These are phyloP conservation scores for Copidosoma floridanum DNA, from an alignment of 1,140 invertebrate genomes.

Conservation along the genomic window DNA sequence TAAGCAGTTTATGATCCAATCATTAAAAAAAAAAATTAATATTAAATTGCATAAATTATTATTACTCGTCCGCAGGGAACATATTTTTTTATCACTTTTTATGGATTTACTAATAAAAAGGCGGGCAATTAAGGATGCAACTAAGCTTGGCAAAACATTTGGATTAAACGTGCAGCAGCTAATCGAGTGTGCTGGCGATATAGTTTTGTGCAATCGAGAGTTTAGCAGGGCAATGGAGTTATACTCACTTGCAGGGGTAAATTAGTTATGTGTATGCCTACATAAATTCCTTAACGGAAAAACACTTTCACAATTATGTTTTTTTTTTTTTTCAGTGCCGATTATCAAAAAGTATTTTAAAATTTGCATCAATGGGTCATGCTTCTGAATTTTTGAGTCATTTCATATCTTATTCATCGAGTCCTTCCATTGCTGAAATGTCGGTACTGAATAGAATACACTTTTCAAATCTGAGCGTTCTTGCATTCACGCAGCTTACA, in stretches of 20 bases:
- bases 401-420: constrained; percentile 60
- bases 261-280: not conserved
- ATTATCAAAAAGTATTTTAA: constrained; percentile 69
- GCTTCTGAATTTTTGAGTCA: constrained; percentile 68
- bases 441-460: constrained; percentile 64
- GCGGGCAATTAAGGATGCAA: constrained; percentile 60
- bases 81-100: constrained; percentile 67
- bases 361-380: constrained; percentile 71
- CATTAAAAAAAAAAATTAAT: not conserved
- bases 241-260: constrained; percentile 71
- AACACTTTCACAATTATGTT: constrained; percentile 4
- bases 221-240: constrained; percentile 68
- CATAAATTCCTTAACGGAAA: not conserved
- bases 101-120: constrained; percentile 63
- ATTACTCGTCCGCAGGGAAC: constrained; percentile 52
- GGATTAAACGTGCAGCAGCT: constrained; percentile 68
- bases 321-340: constrained; percentile 56
- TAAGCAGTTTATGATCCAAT: constrained; percentile 3
- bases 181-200: constrained; percentile 72
- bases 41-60: constrained; percentile 8
- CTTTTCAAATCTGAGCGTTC: constrained; percentile 68
- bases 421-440: constrained; percentile 59
- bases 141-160: constrained; percentile 60
- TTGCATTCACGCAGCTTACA: constrained; percentile 66
- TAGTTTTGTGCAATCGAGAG: constrained; percentile 63